Evolutionary conservation across 2,888 invertebrate species (phyloP).

Genomic region (Leptinotarsa peninsularis): DNA sequence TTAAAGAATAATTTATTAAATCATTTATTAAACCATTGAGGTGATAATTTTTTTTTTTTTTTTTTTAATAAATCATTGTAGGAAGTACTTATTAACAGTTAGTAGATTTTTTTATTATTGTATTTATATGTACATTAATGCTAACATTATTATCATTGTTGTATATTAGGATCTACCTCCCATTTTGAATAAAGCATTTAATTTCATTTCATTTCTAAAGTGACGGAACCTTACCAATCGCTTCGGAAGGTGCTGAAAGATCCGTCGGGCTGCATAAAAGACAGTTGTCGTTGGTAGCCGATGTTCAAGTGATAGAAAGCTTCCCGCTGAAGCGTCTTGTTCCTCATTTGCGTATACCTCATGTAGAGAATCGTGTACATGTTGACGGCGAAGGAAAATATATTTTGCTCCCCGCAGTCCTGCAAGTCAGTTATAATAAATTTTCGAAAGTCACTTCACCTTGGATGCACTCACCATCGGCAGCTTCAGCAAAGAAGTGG

Average conservation of each 20-base stretch:
- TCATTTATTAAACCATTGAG: too few species aligned
- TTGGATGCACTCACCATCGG: constrained; percentile 73
- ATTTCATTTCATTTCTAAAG: too few species aligned
- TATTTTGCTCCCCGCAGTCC: constrained; percentile 93
- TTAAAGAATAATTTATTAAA: too few species aligned
- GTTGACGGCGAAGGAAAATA: constrained; percentile 96
- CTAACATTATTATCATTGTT: too few species aligned
- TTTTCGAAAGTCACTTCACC: not conserved
- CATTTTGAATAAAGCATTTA: too few species aligned
- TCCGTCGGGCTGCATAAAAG: constrained; percentile 91
- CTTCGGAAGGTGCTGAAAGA: constrained; percentile 92
- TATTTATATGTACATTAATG: too few species aligned
- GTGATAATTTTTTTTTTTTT: too few species aligned
- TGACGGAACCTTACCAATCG: constrained; percentile 77
- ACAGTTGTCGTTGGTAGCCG: constrained; percentile 89
- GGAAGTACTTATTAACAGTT: too few species aligned
- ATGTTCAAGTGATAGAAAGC: constrained; percentile 92
- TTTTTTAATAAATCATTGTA: too few species aligned
- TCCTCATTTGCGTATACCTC: constrained; percentile 89
- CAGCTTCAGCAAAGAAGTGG: constrained; percentile 81
- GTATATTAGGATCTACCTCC: too few species aligned
- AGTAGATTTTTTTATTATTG: too few species aligned
- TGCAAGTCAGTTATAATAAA: constrained; percentile 18
- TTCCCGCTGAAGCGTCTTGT: constrained; percentile 81
- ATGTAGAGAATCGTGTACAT: constrained; percentile 92